Percentiles rank a stretch among this genome's conserved stretches.
Evolutionary conservation across 2,888 invertebrate species (phyloP).

Genomic region (Eupithecia exiguata): DNA sequence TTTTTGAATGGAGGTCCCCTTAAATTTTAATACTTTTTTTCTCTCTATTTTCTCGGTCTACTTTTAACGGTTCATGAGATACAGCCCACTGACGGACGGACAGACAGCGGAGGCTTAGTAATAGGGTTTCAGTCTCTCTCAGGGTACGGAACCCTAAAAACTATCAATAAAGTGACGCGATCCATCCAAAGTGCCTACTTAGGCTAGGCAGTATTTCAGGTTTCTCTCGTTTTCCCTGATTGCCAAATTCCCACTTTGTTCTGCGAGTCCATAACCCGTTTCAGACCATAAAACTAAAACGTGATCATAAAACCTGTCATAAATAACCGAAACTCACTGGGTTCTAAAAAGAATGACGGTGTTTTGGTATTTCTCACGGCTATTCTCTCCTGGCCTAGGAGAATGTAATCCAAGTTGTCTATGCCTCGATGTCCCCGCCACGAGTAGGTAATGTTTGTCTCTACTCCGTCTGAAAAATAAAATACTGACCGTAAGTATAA

Average conservation of each 20-base stretch:
- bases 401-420: slow-evolving; percentile 72
- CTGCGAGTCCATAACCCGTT: neutral
- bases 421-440: slow-evolving; percentile 63
- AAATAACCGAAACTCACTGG: slow-evolving; percentile 58
- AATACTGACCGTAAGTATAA: neutral
- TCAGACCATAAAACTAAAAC: slow-evolving; percentile 8
- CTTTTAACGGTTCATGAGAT: too few relatives aligned
- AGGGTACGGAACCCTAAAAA: neutral
- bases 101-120: too few relatives aligned
- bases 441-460: slow-evolving; percentile 72
- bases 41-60: too few relatives aligned
- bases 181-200: neutral
- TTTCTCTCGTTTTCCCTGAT: neutral
- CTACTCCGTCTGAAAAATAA: slow-evolving; percentile 67
- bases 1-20: too few relatives aligned
- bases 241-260: neutral
- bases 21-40: too few relatives aligned
- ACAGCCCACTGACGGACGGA: too few relatives aligned
- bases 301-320: slow-evolving; percentile 12
- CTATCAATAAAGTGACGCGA: neutral
- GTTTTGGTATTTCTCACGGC: slow-evolving; percentile 68
- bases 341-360: slow-evolving; percentile 72
- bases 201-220: neutral
- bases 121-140: too few relatives aligned
- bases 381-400: slow-evolving; percentile 71